Percentiles rank a stretch among this genome's conserved stretches.
Evolutionary conservation across 2,113 vertebrate species (phyloP).

Genomic region (Nesospiza acunhae): DNA sequence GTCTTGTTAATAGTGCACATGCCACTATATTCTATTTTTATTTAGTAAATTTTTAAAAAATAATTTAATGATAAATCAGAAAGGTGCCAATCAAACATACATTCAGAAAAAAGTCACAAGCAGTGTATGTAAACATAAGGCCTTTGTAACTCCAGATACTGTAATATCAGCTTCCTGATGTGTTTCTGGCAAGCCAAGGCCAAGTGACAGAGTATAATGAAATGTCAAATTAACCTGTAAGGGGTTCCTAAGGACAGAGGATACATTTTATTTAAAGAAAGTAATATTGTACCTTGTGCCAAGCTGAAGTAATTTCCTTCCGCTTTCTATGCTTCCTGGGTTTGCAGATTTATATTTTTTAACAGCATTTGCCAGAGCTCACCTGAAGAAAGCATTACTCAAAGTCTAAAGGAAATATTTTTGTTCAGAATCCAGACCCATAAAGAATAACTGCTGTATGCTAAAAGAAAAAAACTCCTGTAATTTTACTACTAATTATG

Average conservation of each 20-base stretch:
- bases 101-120: conserved; percentile 14
- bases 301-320: conserved; percentile 82
- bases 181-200: conserved; percentile 5
- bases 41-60: background rate
- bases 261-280: conserved; percentile 81
- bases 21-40: background rate
- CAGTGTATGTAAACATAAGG: conserved; percentile 15
- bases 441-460: conserved; percentile 74
- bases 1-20: background rate
- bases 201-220: conserved; percentile 66
- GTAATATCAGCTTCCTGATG: background rate
- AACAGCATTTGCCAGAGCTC: conserved; percentile 60
- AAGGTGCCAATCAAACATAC: background rate
- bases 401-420: conserved; percentile 79
- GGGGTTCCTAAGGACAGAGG: conserved; percentile 69
- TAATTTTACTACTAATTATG: conserved; percentile 73
- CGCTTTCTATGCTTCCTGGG: conserved; percentile 71
- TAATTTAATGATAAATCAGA: conserved; percentile 38
- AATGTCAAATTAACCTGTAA: conserved; percentile 48
- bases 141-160: conserved; percentile 54
- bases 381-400: conserved; percentile 76
- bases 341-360: conserved; percentile 73
- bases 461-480: conserved; percentile 10
- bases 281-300: conserved; percentile 71
- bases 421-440: conserved; percentile 69